These are phyloP conservation scores for Romanogobio albipinnatus DNA, from an alignment of 2,113 vertebrate genomes.

Conservation along the genomic window DNA sequence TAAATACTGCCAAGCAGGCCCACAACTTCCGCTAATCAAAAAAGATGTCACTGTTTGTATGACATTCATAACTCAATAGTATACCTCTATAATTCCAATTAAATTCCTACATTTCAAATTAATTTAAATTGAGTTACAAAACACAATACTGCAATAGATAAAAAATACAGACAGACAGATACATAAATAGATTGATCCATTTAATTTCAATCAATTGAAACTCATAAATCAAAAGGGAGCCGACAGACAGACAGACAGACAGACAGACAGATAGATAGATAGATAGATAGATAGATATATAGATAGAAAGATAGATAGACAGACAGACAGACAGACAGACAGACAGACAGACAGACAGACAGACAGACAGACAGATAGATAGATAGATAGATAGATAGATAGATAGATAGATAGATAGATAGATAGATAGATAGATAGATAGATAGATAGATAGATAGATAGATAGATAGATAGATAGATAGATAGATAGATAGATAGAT, in stretches of 20 bases:
- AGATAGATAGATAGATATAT: background rate
- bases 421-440: background rate
- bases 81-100: background rate
- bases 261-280: background rate
- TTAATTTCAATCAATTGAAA: background rate
- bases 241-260: too few species aligned
- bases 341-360: too few species aligned
- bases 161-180: background rate
- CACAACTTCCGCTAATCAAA: constrained; percentile 58
- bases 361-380: background rate
- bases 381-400: background rate
- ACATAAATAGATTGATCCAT: background rate
- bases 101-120: background rate
- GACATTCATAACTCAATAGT: background rate
- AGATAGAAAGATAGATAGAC: background rate
- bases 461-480: background rate
- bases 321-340: too few species aligned
- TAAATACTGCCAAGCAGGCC: constrained; percentile 48
- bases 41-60: constrained; percentile 42
- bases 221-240: too few species aligned
- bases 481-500: too few species aligned
- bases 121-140: background rate
- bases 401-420: background rate
- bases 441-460: background rate
- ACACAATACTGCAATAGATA: background rate